These are phyloP conservation scores for Eilema sororculum DNA, from an alignment of 2,888 invertebrate species.

Conservation along the genomic window DNA sequence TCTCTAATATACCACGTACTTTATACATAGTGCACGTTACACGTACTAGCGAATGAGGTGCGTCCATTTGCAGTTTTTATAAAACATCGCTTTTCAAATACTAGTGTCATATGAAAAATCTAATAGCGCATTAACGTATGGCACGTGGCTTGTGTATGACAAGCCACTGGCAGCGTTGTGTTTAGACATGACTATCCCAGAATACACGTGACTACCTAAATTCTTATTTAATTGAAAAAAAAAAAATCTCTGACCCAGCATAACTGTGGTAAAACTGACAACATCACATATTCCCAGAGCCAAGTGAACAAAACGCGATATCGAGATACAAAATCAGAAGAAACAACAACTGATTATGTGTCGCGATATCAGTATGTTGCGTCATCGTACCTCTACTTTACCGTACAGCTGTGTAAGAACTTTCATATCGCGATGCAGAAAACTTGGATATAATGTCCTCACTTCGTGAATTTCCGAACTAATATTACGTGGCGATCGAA, in stretches of 20 bases:
- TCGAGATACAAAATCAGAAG: too few relatives aligned
- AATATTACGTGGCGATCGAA: neutral
- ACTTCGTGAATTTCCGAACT: too few relatives aligned
- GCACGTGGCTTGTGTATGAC: neutral
- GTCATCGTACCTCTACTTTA: too few relatives aligned
- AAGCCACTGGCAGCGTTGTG: neutral
- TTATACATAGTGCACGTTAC: neutral
- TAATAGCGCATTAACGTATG: neutral
- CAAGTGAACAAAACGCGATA: neutral
- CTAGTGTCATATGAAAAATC: neutral
- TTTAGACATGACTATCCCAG: neutral
- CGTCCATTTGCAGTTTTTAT: neutral
- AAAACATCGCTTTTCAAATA: slow-evolving; percentile 1
- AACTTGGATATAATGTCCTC: too few relatives aligned
- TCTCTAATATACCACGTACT: neutral
- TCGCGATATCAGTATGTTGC: slow-evolving; percentile 16
- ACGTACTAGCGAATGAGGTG: neutral
- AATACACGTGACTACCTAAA: neutral
- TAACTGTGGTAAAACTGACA: neutral
- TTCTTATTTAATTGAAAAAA: neutral
- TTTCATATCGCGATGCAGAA: too few relatives aligned
- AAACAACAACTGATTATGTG: neutral
- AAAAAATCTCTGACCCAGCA: neutral
- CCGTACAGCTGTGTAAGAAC: too few relatives aligned
- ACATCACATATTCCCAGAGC: neutral